Base-by-base conservation (phyloP, 1,140 invertebrate genomes). In the Eriocheir sinensis region DNA sequence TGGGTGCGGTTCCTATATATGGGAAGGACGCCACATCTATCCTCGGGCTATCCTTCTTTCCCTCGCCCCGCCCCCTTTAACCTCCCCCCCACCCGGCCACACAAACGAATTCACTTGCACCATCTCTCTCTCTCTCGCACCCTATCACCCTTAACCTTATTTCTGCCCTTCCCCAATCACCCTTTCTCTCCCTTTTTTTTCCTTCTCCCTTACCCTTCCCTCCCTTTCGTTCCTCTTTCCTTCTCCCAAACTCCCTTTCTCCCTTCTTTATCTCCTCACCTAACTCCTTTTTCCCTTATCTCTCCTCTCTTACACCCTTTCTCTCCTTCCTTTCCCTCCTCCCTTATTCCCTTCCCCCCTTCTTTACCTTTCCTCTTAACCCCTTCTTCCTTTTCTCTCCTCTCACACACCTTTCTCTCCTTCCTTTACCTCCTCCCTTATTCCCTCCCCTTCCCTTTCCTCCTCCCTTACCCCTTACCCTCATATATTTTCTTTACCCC, bases 1-100 rank as follows among this genome's bases (percentile, higher is more conserved):
- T 0, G 60, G 60, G 60, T 72, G 60, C 60, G 60, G 60, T 72
- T 90, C 12, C 89, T 90, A 90, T 90, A 90, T 90, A 27, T 36
- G 89, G 89, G 34, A 6, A 72, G 32, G 48, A 90, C 48, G 48
- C 89, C 38, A 27, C 89, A 72, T 48, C 12, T 72, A 36, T 72
- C 48, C 48, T 36, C 32, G n/a, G 89, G 89, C 48, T 72, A 36
- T 89, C 88, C 60, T 72, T 72, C 60, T 72, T 89, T 32, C 88
- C 88, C 27, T 30, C 40, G 88, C 30, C 41, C 41, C 30, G 41
- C 34, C 88, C 30, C 6, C 40, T 32, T 34, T 83, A 36, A 32
- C 12, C 81, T 21, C 2, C 38, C 41, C n/a, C 88, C 88, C 9
- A 30, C 88, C 32, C 79, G 4, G 12, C 53, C 27, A 12, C 53